phyloP scores from a whole-genome alignment of 1,140 invertebrate genomes.

The Brachionus koreanus region DNA sequence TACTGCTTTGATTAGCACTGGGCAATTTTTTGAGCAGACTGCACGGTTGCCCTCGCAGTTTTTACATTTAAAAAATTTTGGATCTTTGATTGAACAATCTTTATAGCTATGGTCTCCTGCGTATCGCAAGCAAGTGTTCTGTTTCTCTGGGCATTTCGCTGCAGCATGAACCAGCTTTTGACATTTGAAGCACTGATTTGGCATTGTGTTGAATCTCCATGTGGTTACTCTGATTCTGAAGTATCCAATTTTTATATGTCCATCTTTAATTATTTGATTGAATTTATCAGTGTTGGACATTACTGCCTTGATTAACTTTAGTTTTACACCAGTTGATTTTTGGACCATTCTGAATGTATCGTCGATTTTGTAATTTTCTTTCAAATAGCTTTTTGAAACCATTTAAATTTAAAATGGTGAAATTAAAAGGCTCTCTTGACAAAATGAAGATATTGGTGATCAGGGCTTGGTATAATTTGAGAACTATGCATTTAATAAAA shows the following conservation, averaged over 20 bases:
- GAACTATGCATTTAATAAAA: too few species aligned
- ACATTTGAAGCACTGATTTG: conserved; percentile 8
- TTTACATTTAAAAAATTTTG: neutral
- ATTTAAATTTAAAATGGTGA: too few species aligned
- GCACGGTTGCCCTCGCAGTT: neutral
- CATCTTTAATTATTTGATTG: conserved; percentile 5
- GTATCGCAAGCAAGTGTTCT: neutral
- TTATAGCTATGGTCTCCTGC: neutral
- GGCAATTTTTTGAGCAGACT: neutral
- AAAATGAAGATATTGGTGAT: too few species aligned
- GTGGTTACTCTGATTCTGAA: neutral
- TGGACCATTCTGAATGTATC: neutral
- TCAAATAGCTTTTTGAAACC: neutral
- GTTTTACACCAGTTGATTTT: conserved; percentile 12
- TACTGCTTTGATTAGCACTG: neutral
- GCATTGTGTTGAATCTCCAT: conserved; percentile 8
- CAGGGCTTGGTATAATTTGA: too few species aligned
- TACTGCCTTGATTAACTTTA: neutral
- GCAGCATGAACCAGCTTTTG: neutral
- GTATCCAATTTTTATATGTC: neutral
- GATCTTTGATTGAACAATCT: neutral
- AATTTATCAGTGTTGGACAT: neutral
- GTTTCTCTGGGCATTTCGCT: neutral
- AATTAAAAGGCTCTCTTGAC: too few species aligned
- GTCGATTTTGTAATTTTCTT: neutral